A percentile compares a stretch with the other conserved stretches of the same genome.
Conservation (phyloP, 2,888 invertebrate species). For the Chironomus riparius region DNA sequence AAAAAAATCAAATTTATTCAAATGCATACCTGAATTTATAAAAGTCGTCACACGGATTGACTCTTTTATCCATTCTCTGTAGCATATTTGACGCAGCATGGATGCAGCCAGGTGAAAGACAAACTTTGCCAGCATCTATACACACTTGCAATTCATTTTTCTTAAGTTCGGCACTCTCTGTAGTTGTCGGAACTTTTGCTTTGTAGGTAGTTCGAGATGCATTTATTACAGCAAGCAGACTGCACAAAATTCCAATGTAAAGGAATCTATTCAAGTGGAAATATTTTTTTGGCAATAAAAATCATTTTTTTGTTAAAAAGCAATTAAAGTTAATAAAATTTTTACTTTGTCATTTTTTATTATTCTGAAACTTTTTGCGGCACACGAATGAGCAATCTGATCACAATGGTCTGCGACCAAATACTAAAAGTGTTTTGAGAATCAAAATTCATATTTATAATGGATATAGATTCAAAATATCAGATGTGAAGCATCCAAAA, state of each 20-base stretch:
- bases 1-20: background rate
- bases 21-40: conserved; percentile 34
- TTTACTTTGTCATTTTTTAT: too few species aligned
- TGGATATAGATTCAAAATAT: too few species aligned
- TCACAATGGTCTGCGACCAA: too few species aligned
- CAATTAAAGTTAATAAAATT: too few species aligned
- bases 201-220: background rate
- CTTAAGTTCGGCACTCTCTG: background rate
- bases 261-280: too few species aligned
- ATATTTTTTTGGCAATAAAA: too few species aligned
- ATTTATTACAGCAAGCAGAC: background rate
- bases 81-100: background rate
- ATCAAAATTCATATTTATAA: too few species aligned
- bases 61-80: background rate
- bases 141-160: conserved; percentile 1
- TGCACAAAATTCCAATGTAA: background rate
- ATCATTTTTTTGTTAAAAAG: too few species aligned
- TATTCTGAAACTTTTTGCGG: too few species aligned
- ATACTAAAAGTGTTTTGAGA: too few species aligned
- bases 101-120: conserved; percentile 6
- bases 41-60: conserved; percentile 14
- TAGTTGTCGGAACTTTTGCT: background rate
- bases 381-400: too few species aligned
- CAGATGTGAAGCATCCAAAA: too few species aligned
- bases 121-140: conserved; percentile 14